Evolutionary conservation across 2,888 invertebrate genomes (phyloP), one percentile per base, ranked within the genome.

Genomic region (Leptinotarsa haldemani): DNA sequence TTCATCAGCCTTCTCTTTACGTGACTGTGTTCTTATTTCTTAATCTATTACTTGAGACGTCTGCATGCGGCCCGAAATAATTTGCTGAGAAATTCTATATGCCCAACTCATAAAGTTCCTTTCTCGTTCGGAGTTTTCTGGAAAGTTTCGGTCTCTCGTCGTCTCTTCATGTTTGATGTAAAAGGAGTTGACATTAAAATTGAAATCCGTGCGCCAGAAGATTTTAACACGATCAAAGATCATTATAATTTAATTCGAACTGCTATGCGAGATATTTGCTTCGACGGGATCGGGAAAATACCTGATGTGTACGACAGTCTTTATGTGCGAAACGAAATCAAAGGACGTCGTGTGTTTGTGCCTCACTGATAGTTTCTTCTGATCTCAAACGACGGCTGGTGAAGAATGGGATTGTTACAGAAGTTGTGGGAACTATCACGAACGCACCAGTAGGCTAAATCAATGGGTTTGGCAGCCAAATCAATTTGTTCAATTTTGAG

Each of bases 151-250:
- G 61, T 72, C 74, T 61, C 78, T 80, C 85, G 85, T 85, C 85
- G 85, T 87, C 84, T 40, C 40, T 84, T 83, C 86, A 85, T 86
- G 86, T 87, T 87, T 87, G 86, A 87, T 86, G 85, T 86, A 85
- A 86, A 87, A 87, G 86, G 86, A 86, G 86, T 87, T 87, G 87
- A 87, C 87, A 87, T 87, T 86, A 86, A 87, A 87, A 87, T 87
- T 87, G 87, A 87, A 87, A 87, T 87, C 86, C 84, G 78, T 82
- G 82, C 83, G 81, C 83, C 79, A 83, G 84, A 85, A 86, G 84
- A 85, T 84, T 85, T 85, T 85, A 85, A 84, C 84, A 83, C 86
- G 86, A 86, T 86, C 86, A 86, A 86, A 86, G 86, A 86, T 86
- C 85, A 84, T 84, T 85, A 85, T 85, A 84, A 85, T 83, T 84